Evolutionary conservation across 2,113 vertebrate genomes (phyloP).

Genomic region (Carettochelys insculpta): DNA sequence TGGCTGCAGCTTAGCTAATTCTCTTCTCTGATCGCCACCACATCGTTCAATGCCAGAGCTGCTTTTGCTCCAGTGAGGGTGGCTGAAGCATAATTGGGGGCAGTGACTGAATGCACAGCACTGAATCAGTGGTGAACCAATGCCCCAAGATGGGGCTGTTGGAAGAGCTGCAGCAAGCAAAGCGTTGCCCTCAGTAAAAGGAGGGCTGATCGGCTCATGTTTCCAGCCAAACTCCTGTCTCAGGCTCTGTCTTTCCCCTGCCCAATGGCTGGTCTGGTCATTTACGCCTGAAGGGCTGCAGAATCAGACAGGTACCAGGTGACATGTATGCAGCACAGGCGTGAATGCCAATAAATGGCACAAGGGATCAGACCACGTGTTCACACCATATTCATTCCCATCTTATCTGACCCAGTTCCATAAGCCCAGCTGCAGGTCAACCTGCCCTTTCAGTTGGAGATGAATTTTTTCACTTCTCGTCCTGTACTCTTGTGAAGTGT

Average conservation of each 20-base stretch:
- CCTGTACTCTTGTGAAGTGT: neutral
- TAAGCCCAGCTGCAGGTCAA: neutral
- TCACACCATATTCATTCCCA: neutral
- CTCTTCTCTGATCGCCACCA: neutral
- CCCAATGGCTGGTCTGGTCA: neutral
- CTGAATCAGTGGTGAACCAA: neutral
- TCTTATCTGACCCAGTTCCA: neutral
- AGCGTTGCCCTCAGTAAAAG: no score
- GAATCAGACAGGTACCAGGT: neutral
- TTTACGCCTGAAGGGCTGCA: neutral
- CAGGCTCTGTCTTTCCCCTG: neutral
- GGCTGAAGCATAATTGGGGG: no score
- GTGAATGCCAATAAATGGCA: neutral
- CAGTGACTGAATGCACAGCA: neutral
- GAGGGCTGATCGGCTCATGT: neutral
- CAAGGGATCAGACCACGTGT: neutral
- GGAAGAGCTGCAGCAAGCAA: neutral
- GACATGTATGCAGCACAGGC: neutral
- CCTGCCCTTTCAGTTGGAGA: neutral
- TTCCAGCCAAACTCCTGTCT: neutral
- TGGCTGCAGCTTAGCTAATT: neutral
- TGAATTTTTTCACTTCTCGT: neutral
- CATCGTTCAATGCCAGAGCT: neutral
- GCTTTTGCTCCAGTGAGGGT: neutral
- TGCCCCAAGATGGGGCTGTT: neutral